Percentiles rank a stretch among this genome's conserved stretches.
phyloP scores from a whole-genome alignment of 30 jellyfish, hydroid and myxozoan species.

The Aurelia coerulea region DNA sequence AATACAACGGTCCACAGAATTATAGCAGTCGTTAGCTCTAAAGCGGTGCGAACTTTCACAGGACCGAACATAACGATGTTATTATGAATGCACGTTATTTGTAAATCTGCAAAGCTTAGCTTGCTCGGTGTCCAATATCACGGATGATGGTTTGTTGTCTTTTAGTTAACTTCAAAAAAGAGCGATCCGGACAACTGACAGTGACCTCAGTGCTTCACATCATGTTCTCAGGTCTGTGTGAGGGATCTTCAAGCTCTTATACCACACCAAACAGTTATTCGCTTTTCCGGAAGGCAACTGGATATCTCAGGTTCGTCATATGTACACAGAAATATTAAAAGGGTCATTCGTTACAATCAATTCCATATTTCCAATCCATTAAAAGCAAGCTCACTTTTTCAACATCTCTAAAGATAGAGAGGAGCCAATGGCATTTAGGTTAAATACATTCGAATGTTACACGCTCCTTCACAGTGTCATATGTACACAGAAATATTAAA shows the following conservation, averaged over 20 bases:
- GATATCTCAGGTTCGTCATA: constrained; percentile 69
- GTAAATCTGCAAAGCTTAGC: constrained; percentile 1
- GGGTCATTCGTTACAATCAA: constrained; percentile 47
- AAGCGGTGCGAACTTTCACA: not conserved
- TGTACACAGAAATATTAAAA: constrained; percentile 55
- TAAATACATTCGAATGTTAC: too few relatives aligned
- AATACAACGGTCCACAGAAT: constrained; percentile 11
- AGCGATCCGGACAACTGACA: not conserved
- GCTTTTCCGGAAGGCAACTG: constrained; percentile 80
- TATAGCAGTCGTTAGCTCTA: not conserved
- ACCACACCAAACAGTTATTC: constrained; percentile 45
- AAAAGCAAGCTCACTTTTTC: constrained; percentile 4
- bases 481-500: too few relatives aligned
- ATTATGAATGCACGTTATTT: not conserved
- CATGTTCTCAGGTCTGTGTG: constrained; percentile 4
- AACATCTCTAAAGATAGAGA: not conserved
- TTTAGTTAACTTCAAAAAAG: not conserved
- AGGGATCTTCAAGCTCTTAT: not conserved
- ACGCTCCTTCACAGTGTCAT: too few relatives aligned
- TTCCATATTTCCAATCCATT: not conserved
- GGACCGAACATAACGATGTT: not conserved
- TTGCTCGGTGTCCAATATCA: not conserved
- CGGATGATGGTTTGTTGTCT: not conserved
- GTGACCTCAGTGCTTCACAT: constrained; percentile 4
- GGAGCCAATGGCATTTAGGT: too few relatives aligned